Evolutionary conservation across 53 echinoderm and acorn worm species (phyloP).

Genomic region (Mesocentrotus franciscanus): DNA sequence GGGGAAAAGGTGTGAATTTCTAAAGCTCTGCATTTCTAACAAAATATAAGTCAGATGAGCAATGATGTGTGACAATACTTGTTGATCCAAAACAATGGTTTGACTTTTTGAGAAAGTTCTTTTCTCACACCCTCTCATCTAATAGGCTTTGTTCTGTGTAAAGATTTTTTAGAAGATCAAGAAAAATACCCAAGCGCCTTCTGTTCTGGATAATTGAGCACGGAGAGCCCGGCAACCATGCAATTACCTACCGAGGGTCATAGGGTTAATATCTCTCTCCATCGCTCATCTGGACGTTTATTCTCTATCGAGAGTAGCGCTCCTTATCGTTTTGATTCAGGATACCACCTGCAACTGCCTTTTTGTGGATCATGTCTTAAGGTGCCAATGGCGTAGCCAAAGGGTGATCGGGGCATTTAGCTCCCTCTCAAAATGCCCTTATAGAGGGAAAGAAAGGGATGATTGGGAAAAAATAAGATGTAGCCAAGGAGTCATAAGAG

Average conservation of each 20-base stretch:
- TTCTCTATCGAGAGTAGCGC: not conserved
- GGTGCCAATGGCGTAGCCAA: not conserved
- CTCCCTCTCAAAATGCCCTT: not conserved
- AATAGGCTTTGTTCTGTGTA: slow-evolving; percentile 12
- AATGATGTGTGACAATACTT: not conserved
- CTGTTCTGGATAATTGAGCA: slow-evolving; percentile 24
- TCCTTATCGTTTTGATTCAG: not conserved
- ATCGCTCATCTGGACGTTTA: slow-evolving; percentile 22
- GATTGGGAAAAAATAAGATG: no score
- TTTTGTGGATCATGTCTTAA: not conserved
- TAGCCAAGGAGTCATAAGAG: no score
- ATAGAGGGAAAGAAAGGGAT: not conserved
- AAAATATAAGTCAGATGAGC: not conserved
- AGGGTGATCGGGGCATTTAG: not conserved
- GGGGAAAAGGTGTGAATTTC: not conserved
- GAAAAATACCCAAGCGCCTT: not conserved
- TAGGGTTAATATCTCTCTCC: slow-evolving; percentile 7
- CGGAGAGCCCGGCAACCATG: not conserved
- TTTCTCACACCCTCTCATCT: not conserved
- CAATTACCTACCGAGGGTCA: not conserved
- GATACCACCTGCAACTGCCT: not conserved
- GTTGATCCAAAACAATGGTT: not conserved
- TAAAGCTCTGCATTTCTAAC: not conserved
- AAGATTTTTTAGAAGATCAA: not conserved
- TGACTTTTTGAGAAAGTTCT: not conserved